phyloP scores from a whole-genome alignment of 2,797 vertebrate genomes.

The Alca torda region DNA sequence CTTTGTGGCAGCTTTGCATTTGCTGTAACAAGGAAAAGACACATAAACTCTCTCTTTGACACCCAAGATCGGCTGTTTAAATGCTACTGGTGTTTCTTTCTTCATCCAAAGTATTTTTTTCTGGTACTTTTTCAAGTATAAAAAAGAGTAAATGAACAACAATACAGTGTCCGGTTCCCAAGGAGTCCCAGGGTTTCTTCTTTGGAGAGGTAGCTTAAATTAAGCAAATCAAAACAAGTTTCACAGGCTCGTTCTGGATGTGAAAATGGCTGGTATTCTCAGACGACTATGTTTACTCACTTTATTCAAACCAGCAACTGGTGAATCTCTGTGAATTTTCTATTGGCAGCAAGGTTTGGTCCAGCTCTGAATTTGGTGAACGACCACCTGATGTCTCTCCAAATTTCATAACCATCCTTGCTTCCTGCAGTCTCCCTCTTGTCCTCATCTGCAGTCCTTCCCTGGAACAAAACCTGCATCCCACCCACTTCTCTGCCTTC shows the following conservation, averaged over 20 bases:
- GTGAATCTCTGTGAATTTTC: neutral
- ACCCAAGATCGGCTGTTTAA: neutral
- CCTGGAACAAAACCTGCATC: neutral
- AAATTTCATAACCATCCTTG: neutral
- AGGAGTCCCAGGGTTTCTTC: neutral
- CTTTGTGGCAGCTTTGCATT: neutral
- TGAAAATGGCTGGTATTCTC: neutral
- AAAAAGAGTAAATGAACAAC: neutral
- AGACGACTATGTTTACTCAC: neutral
- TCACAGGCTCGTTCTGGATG: neutral
- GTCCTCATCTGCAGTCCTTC: neutral
- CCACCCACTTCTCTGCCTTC: neutral
- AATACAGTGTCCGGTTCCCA: neutral
- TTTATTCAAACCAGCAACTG: neutral
- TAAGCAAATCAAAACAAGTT: neutral
- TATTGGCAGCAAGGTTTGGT: neutral
- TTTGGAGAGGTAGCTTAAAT: neutral
- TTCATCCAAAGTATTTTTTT: neutral
- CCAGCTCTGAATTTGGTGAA: neutral
- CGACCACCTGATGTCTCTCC: neutral
- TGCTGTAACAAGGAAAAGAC: conserved; percentile 1
- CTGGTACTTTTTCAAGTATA: neutral
- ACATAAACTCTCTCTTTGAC: neutral
- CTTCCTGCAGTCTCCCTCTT: neutral
- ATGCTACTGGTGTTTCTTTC: neutral